These are phyloP conservation scores for Excalfactoria chinensis DNA, from an alignment of 2,113 vertebrate genomes.

Conservation along the genomic window DNA sequence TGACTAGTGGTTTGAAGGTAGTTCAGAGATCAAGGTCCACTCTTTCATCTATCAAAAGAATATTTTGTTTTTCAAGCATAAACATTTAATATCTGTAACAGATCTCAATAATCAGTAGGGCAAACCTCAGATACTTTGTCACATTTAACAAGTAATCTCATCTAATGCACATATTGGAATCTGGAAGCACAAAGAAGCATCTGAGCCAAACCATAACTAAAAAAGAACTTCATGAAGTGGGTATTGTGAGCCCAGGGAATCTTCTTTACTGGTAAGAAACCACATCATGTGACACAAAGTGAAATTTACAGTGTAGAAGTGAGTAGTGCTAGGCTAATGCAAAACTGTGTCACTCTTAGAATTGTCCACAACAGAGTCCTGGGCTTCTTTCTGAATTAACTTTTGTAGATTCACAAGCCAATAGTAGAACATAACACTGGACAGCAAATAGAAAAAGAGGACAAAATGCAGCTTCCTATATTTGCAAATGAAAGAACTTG, in stretches of 20 bases:
- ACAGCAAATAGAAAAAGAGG: neutral
- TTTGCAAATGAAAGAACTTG: neutral
- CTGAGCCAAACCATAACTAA: neutral
- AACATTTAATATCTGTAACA: slow-evolving; percentile 1
- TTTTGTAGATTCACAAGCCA: neutral
- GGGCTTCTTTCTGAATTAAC: neutral
- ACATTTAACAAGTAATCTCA: neutral
- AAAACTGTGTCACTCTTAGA: neutral
- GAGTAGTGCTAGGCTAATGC: neutral
- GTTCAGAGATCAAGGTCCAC: neutral
- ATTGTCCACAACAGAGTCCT: neutral
- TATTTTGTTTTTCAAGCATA: neutral
- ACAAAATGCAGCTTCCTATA: neutral
- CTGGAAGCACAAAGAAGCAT: neutral
- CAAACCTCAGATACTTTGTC: neutral
- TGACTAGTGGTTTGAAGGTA: neutral
- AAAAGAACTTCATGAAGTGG: neutral
- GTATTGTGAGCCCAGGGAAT: neutral
- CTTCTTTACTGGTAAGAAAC: neutral
- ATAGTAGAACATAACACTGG: neutral
- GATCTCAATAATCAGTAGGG: neutral
- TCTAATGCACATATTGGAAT: neutral
- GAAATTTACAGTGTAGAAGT: neutral
- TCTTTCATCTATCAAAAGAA: neutral
- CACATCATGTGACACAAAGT: neutral